Conservation (phyloP, 2,888 invertebrate genomes). For the Cetonia aurata region DNA sequence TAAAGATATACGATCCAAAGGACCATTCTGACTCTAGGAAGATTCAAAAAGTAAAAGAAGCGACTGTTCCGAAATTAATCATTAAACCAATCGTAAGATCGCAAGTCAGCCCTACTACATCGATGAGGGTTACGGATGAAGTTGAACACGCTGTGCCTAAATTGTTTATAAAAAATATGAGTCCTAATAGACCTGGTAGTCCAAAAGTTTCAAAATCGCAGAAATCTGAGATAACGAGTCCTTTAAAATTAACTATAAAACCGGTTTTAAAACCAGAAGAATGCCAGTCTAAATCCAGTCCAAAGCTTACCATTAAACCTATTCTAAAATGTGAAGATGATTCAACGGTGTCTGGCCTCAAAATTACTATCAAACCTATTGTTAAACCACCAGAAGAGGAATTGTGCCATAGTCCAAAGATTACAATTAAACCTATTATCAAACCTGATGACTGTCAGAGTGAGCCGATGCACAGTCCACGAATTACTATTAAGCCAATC, state of each 20-base stretch:
- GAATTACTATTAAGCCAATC: slow-evolving; percentile 70
- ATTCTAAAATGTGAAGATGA: slow-evolving; percentile 42
- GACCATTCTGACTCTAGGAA: slow-evolving; percentile 48
- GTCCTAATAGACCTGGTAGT: slow-evolving; percentile 40
- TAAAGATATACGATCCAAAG: slow-evolving; percentile 63
- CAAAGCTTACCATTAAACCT: slow-evolving; percentile 47
- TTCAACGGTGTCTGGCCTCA: slow-evolving; percentile 32
- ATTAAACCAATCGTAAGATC: slow-evolving; percentile 51
- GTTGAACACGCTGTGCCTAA: slow-evolving; percentile 52
- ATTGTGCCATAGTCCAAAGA: slow-evolving; percentile 62
- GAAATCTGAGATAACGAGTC: slow-evolving; percentile 49
- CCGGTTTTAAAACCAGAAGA: slow-evolving; percentile 63
- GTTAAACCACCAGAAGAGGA: slow-evolving; percentile 44
- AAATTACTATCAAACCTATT: slow-evolving; percentile 51
- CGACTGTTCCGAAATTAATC: slow-evolving; percentile 45
- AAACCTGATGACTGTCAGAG: slow-evolving; percentile 60
- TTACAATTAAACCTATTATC: slow-evolving; percentile 72
- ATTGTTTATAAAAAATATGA: slow-evolving; percentile 55
- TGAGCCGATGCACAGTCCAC: slow-evolving; percentile 64
- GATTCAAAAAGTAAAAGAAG: slow-evolving; percentile 46
- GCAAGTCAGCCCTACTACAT: slow-evolving; percentile 26
- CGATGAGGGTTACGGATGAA: slow-evolving; percentile 24
- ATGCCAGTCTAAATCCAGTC: slow-evolving; percentile 50
- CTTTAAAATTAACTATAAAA: slow-evolving; percentile 61
- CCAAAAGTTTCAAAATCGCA: slow-evolving; percentile 40